Evolutionary conservation across 2,797 vertebrate species (phyloP).

Genomic region (Psittacula derbiana): DNA sequence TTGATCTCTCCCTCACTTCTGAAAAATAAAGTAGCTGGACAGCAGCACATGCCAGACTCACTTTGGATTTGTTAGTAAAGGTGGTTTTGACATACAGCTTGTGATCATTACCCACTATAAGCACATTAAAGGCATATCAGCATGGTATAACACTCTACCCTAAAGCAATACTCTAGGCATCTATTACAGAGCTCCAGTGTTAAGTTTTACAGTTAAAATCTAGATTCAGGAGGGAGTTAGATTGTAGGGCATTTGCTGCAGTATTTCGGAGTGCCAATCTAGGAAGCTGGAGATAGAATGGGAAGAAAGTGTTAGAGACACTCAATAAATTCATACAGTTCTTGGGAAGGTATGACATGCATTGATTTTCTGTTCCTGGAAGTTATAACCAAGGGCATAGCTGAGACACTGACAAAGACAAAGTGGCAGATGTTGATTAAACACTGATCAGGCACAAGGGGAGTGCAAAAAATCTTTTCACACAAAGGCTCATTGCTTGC

Average conservation of each 20-base stretch:
- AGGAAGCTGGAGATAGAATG: neutral
- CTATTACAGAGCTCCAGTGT: neutral
- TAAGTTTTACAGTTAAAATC: neutral
- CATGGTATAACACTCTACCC: neutral
- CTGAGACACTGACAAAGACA: neutral
- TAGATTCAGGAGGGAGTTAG: neutral
- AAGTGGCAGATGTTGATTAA: neutral
- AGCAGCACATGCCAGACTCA: neutral
- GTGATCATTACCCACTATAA: neutral
- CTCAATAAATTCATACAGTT: neutral
- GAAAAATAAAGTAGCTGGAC: neutral
- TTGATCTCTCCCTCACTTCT: neutral
- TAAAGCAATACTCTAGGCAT: slow-evolving; percentile 15
- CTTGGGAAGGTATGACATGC: neutral
- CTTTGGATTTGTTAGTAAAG: neutral
- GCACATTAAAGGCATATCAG: neutral
- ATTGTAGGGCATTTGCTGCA: neutral
- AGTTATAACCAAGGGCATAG: neutral
- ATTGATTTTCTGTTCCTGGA: neutral
- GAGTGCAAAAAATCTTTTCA: neutral
- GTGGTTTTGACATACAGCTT: neutral
- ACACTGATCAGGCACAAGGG: neutral
- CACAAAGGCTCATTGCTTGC: neutral
- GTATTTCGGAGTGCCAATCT: neutral
- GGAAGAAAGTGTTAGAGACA: neutral